These are phyloP conservation scores for Rallus crepitans DNA, from an alignment of 2,797 vertebrate genomes.

Conservation along the genomic window DNA sequence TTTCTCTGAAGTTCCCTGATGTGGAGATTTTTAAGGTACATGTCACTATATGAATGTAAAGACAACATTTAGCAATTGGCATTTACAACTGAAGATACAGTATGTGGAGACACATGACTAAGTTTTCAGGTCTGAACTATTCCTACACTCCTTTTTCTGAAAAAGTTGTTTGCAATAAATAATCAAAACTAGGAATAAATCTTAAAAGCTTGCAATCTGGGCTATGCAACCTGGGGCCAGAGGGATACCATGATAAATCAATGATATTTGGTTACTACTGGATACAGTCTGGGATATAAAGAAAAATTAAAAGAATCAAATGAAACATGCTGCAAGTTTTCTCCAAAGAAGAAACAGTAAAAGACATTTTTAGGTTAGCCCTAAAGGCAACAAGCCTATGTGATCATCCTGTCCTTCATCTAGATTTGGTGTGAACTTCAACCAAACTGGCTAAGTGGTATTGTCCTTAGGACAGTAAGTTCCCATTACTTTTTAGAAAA, in stretches of 20 bases:
- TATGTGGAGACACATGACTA: background rate
- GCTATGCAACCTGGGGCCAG: fast-evolving
- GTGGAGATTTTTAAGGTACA: background rate
- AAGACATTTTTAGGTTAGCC: background rate
- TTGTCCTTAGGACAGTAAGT: background rate
- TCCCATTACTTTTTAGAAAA: background rate
- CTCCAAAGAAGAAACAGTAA: background rate
- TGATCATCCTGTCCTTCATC: background rate
- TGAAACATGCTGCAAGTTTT: fast-evolving
- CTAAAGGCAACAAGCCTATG: background rate
- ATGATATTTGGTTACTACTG: background rate
- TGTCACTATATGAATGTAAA: background rate
- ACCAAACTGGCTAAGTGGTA: background rate
- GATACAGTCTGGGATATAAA: background rate
- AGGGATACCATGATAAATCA: background rate
- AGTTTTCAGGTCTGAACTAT: background rate
- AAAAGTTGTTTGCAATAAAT: background rate
- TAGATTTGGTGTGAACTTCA: background rate
- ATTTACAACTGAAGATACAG: background rate
- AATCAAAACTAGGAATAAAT: background rate
- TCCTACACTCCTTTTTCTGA: background rate
- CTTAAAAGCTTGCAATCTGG: background rate
- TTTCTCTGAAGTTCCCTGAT: background rate
- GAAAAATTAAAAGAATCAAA: background rate
- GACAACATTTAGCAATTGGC: background rate